phyloP scores from a whole-genome alignment of 1,140 invertebrate species.

The Heliconius hewitsoni region DNA sequence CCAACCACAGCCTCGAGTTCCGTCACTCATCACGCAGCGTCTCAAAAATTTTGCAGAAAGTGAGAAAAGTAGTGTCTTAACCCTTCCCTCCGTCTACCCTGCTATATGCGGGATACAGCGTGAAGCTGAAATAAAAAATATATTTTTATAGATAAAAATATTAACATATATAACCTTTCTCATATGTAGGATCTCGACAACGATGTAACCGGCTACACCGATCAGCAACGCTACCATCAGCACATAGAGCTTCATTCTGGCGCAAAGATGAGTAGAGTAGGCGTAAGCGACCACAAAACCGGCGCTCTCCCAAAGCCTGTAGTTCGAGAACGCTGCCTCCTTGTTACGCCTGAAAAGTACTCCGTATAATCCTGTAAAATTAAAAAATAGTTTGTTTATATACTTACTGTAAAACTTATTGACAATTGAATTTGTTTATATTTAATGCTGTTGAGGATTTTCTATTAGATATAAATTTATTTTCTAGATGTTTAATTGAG shows the following conservation, averaged over 20 bases:
- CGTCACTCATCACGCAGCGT: too few relatives aligned
- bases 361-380: conserved; percentile 91
- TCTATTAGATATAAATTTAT: neutral
- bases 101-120: too few relatives aligned
- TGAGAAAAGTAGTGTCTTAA: too few relatives aligned
- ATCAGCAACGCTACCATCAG: conserved; percentile 89
- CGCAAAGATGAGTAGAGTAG: conserved; percentile 93
- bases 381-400: neutral
- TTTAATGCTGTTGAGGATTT: too few relatives aligned
- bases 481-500: neutral
- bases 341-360: conserved; percentile 95
- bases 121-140: too few relatives aligned
- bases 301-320: conserved; percentile 95
- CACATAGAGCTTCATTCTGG: conserved; percentile 94
- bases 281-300: conserved; percentile 96
- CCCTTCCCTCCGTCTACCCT: too few relatives aligned
- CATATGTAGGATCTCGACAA: conserved; percentile 91
- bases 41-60: too few relatives aligned
- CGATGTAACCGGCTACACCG: conserved; percentile 90
- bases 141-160: too few relatives aligned
- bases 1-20: too few relatives aligned
- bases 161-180: conserved; percentile 83
- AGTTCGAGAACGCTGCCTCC: conserved; percentile 98
- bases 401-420: too few relatives aligned
- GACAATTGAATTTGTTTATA: too few relatives aligned